A percentile compares a stretch with the other conserved stretches of the same genome.
These are phyloP conservation scores for Oryzias javanicus DNA, from an alignment of 2,113 vertebrate genomes.

Conservation along the genomic window DNA sequence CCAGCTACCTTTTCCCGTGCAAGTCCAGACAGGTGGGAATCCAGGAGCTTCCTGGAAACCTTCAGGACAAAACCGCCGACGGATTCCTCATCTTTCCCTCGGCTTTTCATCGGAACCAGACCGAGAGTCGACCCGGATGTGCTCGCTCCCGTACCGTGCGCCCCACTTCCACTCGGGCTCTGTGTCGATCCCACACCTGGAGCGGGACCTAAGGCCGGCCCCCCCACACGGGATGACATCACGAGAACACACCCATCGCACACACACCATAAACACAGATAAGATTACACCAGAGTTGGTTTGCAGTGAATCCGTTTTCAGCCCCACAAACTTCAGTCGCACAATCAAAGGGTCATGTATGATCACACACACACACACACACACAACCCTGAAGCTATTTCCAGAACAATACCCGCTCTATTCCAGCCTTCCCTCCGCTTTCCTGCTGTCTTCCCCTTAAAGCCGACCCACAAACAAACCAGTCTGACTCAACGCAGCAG, in stretches of 20 bases:
- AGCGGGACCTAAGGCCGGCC: slow-evolving; percentile 61
- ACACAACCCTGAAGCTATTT: slow-evolving; percentile 63
- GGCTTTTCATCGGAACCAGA: slow-evolving; percentile 50
- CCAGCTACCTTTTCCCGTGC: slow-evolving; percentile 61
- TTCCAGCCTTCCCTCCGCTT: slow-evolving; percentile 27
- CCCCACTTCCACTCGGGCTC: slow-evolving; percentile 6
- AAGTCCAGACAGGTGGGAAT: slow-evolving; percentile 68
- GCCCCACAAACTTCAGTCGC: slow-evolving; percentile 8
- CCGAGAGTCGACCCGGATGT: slow-evolving; percentile 3
- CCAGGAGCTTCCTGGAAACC: slow-evolving; percentile 70
- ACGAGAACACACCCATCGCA: slow-evolving; percentile 65
- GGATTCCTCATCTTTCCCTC: slow-evolving; percentile 25
- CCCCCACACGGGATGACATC: slow-evolving; percentile 37
- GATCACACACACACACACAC: slow-evolving; percentile 43
- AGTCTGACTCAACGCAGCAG: slow-evolving; percentile 42
- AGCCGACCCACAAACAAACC: slow-evolving; percentile 66
- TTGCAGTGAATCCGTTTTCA: slow-evolving; percentile 9
- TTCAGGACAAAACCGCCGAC: slow-evolving; percentile 48
- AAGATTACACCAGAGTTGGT: not conserved
- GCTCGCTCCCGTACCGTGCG: slow-evolving; percentile 14
- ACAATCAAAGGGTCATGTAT: slow-evolving; percentile 32
- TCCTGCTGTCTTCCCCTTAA: slow-evolving; percentile 33
- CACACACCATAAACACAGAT: slow-evolving; percentile 25
- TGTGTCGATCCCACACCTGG: slow-evolving; percentile 67
- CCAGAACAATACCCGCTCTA: slow-evolving; percentile 64